Percentiles rank a stretch among this genome's conserved stretches.
phyloP scores from a whole-genome alignment of 2,113 vertebrate genomes.

The Rattus rattus region DNA sequence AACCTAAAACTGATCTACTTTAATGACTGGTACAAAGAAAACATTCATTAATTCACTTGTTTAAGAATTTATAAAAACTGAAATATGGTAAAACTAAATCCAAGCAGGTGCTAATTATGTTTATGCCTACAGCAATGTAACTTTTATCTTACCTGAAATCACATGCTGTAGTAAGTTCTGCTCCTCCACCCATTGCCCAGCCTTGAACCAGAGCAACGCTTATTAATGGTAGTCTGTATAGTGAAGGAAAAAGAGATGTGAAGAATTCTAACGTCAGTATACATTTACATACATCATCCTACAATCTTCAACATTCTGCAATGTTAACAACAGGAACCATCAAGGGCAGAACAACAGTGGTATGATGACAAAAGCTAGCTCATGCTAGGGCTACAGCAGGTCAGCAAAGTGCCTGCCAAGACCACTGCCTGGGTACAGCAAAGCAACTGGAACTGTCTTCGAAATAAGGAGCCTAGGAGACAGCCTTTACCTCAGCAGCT shows the following conservation, averaged over 20 bases:
- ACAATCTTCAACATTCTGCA: constrained; percentile 1
- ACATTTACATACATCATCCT: constrained; percentile 32
- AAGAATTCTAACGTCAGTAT: constrained; percentile 38
- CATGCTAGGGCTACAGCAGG: neutral
- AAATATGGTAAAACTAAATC: neutral
- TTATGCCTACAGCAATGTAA: neutral
- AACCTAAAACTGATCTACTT: constrained; percentile 23
- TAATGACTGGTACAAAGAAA: constrained; percentile 39
- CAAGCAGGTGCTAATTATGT: neutral
- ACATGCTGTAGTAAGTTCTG: constrained; percentile 95
- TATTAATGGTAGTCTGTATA: constrained; percentile 93
- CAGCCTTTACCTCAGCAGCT: neutral
- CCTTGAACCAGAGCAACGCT: constrained; percentile 96
- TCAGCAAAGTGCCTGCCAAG: constrained; percentile 7
- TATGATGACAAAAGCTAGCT: neutral
- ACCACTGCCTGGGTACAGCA: neutral
- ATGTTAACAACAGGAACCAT: constrained; percentile 23
- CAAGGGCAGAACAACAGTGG: neutral
- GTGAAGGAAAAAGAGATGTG: constrained; percentile 47
- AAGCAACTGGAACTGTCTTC: neutral
- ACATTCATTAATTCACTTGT: neutral
- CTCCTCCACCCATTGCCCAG: constrained; percentile 94
- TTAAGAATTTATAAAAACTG: constrained; percentile 48
- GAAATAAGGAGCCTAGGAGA: neutral
- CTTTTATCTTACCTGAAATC: constrained; percentile 93